Evolutionary conservation across 2,113 vertebrate species (phyloP).

Genomic region (Serilophus lunatus): DNA sequence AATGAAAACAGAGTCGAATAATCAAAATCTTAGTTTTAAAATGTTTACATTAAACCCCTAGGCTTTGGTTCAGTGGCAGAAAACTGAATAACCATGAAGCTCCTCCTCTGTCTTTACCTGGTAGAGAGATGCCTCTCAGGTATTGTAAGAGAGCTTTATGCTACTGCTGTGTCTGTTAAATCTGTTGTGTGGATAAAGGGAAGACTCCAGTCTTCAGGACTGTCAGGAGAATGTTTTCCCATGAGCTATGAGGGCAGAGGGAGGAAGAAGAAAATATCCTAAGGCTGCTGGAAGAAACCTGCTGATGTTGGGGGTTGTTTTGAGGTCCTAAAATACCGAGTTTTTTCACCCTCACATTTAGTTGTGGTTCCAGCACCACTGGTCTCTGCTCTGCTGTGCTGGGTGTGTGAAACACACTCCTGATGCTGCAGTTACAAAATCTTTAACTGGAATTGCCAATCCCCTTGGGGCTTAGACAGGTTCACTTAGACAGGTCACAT

Average conservation of each 20-base stretch:
- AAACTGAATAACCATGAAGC: background rate
- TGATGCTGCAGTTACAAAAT: background rate
- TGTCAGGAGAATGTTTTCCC: background rate
- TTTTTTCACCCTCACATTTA: background rate
- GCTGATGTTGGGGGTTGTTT: background rate
- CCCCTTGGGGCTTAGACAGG: background rate
- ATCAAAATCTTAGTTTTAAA: background rate
- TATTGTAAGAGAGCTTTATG: background rate
- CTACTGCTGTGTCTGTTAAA: background rate
- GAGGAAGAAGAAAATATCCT: background rate
- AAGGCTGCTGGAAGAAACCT: background rate
- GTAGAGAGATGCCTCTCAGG: background rate
- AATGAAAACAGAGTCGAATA: background rate
- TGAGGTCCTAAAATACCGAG: too few species aligned
- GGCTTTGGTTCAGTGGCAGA: constrained; percentile 23
- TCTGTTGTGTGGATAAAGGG: background rate
- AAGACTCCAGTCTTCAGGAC: background rate
- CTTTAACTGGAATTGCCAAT: background rate
- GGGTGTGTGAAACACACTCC: background rate
- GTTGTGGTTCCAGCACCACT: background rate
- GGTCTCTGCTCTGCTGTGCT: background rate
- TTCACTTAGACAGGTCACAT: background rate
- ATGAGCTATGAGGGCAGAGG: background rate
- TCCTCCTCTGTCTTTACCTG: background rate
- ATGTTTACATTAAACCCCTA: background rate